Base-by-base conservation (phyloP, 2,113 vertebrate genomes). In the Carollia perspicillata region DNA sequence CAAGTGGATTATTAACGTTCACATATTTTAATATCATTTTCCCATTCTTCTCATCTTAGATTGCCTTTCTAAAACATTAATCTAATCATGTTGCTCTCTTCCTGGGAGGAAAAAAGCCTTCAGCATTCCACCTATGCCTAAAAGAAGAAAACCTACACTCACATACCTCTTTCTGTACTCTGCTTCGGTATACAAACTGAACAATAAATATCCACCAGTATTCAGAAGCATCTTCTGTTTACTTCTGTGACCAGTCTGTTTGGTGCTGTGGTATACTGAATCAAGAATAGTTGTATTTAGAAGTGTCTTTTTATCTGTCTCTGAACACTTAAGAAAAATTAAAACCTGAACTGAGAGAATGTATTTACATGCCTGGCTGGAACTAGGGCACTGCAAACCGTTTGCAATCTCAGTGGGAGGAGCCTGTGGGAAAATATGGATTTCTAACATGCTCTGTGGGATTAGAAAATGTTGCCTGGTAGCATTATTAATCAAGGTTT, bases 401-500 rank as follows among this genome's bases (percentile, higher is more conserved):
- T 51, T 89, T 75, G 42, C 5, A 8, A 7, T 85, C 6, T 65
- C 44, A 87, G 88, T 26, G 3, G 44, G 33, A 66, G 37, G 49
- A 55, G 58, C 22, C 63, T 79, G 35, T 60, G 49, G 55, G 40
- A 84, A 71, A 55, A 42, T 79, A 80, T 1, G 7, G 35, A 80
- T 87, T 95, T 95, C 69, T 89, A 65, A 94, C 55, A 78, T 65
- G 40, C 16, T 74, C 16, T 44, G 8, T 75, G 55, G 28, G 53
- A 65, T 81, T 90, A 75, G 69, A 89, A 84, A 71, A 80, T 80
- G 28, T 74, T 40, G 17, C 33, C 66, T 84, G 28, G 37, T 58
- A 22, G 3, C 33, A 63, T 83, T 81, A 63, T 93, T 94, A 96
- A 89, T 91, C 85, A 96, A 93, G 96, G 53, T 16, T 89, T 85